Evolutionary conservation across 2,888 invertebrate species (phyloP).

Genomic region (Hoplodrina ambigua): DNA sequence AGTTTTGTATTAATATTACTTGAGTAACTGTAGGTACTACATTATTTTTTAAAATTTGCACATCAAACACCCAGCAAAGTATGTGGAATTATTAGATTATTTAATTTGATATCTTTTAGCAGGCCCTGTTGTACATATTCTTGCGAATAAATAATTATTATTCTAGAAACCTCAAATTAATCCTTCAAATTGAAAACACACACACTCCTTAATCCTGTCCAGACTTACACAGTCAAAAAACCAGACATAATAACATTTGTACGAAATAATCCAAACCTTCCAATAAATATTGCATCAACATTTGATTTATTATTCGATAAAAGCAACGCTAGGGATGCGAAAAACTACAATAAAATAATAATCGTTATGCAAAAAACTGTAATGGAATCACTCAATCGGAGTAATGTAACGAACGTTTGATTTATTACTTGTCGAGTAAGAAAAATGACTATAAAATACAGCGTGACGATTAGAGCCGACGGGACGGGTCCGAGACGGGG

Average conservation of each 20-base stretch:
- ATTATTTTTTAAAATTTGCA: too few species aligned
- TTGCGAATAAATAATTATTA: background rate
- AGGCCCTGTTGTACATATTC: background rate
- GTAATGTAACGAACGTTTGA: slow-evolving; percentile 87
- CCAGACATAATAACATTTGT: slow-evolving; percentile 28
- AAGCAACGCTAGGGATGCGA: slow-evolving; percentile 58
- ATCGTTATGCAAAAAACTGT: slow-evolving; percentile 87
- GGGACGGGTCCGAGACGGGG: slow-evolving; percentile 65
- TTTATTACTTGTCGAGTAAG: slow-evolving; percentile 87
- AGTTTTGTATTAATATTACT: too few species aligned
- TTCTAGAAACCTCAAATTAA: background rate
- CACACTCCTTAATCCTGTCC: background rate
- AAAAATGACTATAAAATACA: slow-evolving; percentile 88
- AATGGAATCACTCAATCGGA: slow-evolving; percentile 89
- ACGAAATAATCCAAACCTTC: slow-evolving; percentile 28
- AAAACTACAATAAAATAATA: slow-evolving; percentile 70
- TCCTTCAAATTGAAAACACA: slow-evolving; percentile 8
- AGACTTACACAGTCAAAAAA: slow-evolving; percentile 1
- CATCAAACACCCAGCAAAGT: too few species aligned
- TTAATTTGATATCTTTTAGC: too few species aligned
- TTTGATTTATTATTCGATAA: slow-evolving; percentile 65
- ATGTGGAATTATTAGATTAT: too few species aligned
- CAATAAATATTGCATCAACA: slow-evolving; percentile 55
- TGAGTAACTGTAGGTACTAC: too few species aligned
- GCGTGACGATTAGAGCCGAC: slow-evolving; percentile 65